These are phyloP conservation scores for Amorpha juglandis DNA, from an alignment of 2,888 invertebrate genomes.

Conservation along the genomic window DNA sequence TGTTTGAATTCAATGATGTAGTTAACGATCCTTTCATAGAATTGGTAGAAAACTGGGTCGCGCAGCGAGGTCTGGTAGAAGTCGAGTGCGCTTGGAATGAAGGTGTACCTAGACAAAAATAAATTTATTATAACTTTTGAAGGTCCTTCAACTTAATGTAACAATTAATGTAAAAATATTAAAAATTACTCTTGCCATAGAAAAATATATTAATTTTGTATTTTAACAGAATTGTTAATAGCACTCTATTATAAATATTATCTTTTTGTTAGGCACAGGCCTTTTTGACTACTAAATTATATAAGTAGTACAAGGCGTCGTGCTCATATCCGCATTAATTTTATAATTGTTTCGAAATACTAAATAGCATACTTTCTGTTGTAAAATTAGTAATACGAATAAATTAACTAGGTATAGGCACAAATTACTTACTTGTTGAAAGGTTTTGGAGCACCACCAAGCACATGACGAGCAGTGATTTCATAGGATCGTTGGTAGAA, in stretches of 20 bases:
- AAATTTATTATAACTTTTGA: not conserved
- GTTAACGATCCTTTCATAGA: constrained; percentile 85
- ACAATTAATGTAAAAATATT: no score
- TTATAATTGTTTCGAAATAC: no score
- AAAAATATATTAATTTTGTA: no score
- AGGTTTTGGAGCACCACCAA: constrained; percentile 57
- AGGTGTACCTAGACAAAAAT: constrained; percentile 57
- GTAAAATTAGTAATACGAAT: not conserved
- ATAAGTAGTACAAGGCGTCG: no score
- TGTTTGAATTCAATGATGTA: constrained; percentile 86
- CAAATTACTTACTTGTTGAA: constrained; percentile 50
- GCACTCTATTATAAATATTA: no score
- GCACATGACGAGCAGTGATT: constrained; percentile 79
- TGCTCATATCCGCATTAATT: no score
- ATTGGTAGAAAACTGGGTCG: constrained; percentile 89
- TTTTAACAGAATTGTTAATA: no score
- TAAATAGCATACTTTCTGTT: no score
- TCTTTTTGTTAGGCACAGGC: no score
- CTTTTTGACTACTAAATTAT: no score
- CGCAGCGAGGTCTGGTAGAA: constrained; percentile 87
- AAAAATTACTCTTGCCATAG: no score
- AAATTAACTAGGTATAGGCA: not conserved
- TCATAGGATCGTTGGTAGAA: constrained; percentile 83
- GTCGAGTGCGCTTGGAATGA: constrained; percentile 85
- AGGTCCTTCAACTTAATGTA: no score